Conservation (phyloP, 2,888 invertebrate genomes). For the Cyaniris semiargus region DNA sequence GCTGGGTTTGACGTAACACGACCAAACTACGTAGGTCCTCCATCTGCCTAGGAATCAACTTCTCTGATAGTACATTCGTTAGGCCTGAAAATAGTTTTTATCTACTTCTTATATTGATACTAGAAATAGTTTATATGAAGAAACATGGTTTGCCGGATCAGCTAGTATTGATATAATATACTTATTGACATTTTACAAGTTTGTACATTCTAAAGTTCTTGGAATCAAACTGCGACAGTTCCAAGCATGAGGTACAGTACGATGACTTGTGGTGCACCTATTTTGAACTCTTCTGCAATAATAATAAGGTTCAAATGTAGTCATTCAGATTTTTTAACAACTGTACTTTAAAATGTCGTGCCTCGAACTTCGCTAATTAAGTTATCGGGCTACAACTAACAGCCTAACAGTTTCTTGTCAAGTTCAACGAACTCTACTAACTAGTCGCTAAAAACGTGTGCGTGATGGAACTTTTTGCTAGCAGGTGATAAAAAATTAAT, state of each 20-base stretch:
- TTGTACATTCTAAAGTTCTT: neutral
- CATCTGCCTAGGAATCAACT: too few species aligned
- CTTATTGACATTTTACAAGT: too few species aligned
- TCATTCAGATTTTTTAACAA: neutral
- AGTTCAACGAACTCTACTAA: slow-evolving; percentile 31
- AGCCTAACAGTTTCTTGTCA: slow-evolving; percentile 23
- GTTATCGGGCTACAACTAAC: slow-evolving; percentile 30
- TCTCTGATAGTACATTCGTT: too few species aligned
- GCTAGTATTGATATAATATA: too few species aligned
- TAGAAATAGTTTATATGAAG: too few species aligned
- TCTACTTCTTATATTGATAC: too few species aligned
- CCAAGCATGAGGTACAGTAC: neutral
- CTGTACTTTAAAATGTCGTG: slow-evolving; percentile 19
- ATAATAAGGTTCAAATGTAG: neutral
- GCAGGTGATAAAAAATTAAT: neutral
- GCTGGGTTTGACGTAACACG: too few species aligned
- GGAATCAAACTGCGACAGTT: neutral
- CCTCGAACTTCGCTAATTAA: slow-evolving; percentile 25
- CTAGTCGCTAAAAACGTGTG: slow-evolving; percentile 18
- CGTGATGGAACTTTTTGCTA: slow-evolving; percentile 15
- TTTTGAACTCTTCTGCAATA: neutral
- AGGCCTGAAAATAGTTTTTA: too few species aligned
- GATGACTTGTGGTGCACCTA: neutral
- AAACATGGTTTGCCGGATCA: too few species aligned
- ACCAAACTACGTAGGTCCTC: too few species aligned